A percentile compares a stretch with the other conserved stretches of the same genome.
phyloP scores from a whole-genome alignment of 1,140 invertebrate genomes.

The Anastrepha ludens region DNA sequence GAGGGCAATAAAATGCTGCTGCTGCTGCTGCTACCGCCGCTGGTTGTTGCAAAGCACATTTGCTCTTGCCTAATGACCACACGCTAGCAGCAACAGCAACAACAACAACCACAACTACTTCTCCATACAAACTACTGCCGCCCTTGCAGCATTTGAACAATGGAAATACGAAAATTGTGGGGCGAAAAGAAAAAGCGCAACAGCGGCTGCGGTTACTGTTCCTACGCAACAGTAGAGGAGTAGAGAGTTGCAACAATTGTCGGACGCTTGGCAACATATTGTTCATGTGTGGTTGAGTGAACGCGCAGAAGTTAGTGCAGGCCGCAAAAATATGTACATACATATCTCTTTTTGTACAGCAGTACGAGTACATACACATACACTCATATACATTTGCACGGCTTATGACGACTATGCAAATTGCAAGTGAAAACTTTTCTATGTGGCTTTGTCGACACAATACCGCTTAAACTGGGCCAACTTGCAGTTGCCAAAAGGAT shows the following conservation, averaged over 20 bases:
- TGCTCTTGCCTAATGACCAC: constrained; percentile 26
- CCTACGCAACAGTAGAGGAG: background rate
- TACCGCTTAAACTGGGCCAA: constrained; percentile 29
- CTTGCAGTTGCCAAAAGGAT: background rate
- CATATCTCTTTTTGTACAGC: background rate
- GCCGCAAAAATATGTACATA: background rate
- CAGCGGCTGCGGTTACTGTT: background rate
- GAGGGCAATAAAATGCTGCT: constrained; percentile 39
- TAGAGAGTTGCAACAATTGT: constrained; percentile 35
- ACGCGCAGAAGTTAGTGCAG: background rate
- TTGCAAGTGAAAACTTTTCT: constrained; percentile 21
- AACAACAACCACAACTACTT: background rate
- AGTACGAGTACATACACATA: background rate
- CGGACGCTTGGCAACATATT: constrained; percentile 50
- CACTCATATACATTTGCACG: background rate
- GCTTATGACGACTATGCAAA: background rate
- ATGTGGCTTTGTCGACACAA: background rate
- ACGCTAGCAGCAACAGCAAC: constrained; percentile 11
- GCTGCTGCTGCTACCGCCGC: background rate
- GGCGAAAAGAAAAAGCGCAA: constrained; percentile 29
- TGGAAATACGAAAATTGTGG: background rate
- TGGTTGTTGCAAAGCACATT: constrained; percentile 18
- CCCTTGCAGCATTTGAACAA: background rate
- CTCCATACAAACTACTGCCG: background rate
- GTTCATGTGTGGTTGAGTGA: constrained; percentile 1